A percentile compares a stretch with the other conserved stretches of the same genome.
Conservation (phyloP, 2,888 invertebrate species). For the Ellobium chinense region DNA sequence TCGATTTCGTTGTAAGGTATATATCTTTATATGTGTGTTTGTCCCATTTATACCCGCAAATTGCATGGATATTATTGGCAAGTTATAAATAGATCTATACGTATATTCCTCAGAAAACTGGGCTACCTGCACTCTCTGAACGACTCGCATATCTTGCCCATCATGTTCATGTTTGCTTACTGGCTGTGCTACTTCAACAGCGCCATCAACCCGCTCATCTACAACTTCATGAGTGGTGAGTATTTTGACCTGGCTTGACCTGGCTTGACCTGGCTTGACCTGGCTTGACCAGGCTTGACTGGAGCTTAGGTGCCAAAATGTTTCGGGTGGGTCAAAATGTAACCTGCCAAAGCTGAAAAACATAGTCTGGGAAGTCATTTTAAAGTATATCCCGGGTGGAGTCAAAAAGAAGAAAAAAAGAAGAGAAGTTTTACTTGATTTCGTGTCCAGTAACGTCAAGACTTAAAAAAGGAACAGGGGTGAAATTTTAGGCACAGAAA, state of each 20-base stretch:
- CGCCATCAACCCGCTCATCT: slow-evolving; percentile 51
- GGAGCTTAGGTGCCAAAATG: background rate
- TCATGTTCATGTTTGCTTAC: slow-evolving; percentile 48
- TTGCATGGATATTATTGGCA: too few species aligned
- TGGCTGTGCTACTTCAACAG: slow-evolving; percentile 52
- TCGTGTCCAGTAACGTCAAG: too few species aligned
- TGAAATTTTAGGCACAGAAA: background rate
- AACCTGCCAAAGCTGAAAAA: too few species aligned
- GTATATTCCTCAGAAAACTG: slow-evolving; percentile 16
- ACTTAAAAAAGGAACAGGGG: background rate
- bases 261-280: background rate
- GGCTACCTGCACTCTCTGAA: slow-evolving; percentile 27
- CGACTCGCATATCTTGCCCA: slow-evolving; percentile 41
- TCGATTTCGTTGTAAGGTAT: too few species aligned
- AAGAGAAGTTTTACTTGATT: too few species aligned
- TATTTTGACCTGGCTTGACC: background rate
- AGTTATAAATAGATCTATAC: too few species aligned
- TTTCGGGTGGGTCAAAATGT: too few species aligned
- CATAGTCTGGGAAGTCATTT: too few species aligned
- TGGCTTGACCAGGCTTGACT: background rate
- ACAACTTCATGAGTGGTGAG: slow-evolving; percentile 54
- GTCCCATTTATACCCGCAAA: too few species aligned
- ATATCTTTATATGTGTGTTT: too few species aligned
- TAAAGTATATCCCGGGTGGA: too few species aligned
- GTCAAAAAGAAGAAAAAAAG: too few species aligned